These are phyloP conservation scores for Perca fluviatilis DNA, from an alignment of 2,113 vertebrate genomes.

Conservation along the genomic window DNA sequence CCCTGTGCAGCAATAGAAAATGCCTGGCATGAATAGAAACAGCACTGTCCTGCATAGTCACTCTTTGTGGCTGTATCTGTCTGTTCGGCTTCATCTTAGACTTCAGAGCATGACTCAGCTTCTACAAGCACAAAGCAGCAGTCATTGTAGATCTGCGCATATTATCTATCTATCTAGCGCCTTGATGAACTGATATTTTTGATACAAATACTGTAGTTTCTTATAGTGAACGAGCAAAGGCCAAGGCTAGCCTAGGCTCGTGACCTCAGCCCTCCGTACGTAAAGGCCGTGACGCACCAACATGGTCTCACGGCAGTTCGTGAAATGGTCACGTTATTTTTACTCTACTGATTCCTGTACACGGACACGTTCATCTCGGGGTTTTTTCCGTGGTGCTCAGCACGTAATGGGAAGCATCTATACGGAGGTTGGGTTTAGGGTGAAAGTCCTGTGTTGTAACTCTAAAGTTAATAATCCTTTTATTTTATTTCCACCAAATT, in stretches of 20 bases:
- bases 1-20: constrained; percentile 50
- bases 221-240: constrained; percentile 43
- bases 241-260: not conserved
- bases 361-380: no score
- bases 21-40: constrained; percentile 49
- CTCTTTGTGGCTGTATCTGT: constrained; percentile 24
- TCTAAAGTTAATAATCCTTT: no score
- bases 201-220: constrained; percentile 65
- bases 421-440: no score
- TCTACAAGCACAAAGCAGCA: constrained; percentile 36
- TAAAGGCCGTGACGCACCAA: no score
- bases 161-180: constrained; percentile 1
- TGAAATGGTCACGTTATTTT: no score
- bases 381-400: no score
- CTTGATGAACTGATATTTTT: constrained; percentile 64
- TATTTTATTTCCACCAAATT: no score
- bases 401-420: no score
- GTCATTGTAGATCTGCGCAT: not conserved
- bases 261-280: not conserved
- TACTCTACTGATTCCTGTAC: no score
- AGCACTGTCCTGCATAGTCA: not conserved
- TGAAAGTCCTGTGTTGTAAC: no score
- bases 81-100: constrained; percentile 49
- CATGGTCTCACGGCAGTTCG: no score
- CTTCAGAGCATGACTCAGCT: constrained; percentile 61